Percentiles rank a stretch among this genome's conserved stretches.
phyloP scores from a whole-genome alignment of 2,113 vertebrate species.

The Candoia aspera region DNA sequence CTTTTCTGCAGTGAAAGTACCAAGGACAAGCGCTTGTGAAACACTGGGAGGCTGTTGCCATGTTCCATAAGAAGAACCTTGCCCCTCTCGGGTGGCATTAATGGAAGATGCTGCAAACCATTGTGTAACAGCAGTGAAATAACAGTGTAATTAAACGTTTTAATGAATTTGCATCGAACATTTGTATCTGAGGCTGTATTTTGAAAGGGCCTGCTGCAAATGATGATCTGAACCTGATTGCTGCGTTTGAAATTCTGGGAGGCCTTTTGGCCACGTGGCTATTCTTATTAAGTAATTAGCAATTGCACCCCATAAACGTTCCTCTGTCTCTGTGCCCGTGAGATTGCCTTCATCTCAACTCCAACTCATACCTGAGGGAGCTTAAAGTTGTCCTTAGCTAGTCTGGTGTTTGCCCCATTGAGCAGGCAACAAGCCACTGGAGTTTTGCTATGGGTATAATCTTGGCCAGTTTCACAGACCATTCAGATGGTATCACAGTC shows the following conservation, averaged over 20 bases:
- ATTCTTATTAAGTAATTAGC: not conserved
- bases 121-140: not conserved
- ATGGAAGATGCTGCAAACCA: not conserved
- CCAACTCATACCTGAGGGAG: not conserved
- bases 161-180: not conserved
- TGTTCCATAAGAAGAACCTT: not conserved
- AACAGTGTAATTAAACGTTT: not conserved
- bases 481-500: not conserved
- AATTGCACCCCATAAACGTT: not conserved
- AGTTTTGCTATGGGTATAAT: not conserved
- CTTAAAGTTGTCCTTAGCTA: not conserved
- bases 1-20: not conserved
- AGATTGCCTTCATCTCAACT: not conserved
- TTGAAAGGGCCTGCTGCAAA: not conserved
- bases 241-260: not conserved
- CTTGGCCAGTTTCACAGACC: not conserved
- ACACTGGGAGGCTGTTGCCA: not conserved
- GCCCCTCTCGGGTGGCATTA: not conserved
- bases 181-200: not conserved
- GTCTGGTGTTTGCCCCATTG: not conserved
- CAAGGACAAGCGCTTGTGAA: not conserved
- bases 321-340: not conserved
- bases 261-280: not conserved
- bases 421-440: not conserved
- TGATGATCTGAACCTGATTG: not conserved